Evolutionary conservation across 2,113 vertebrate species (phyloP).

Genomic region (Naja naja): DNA sequence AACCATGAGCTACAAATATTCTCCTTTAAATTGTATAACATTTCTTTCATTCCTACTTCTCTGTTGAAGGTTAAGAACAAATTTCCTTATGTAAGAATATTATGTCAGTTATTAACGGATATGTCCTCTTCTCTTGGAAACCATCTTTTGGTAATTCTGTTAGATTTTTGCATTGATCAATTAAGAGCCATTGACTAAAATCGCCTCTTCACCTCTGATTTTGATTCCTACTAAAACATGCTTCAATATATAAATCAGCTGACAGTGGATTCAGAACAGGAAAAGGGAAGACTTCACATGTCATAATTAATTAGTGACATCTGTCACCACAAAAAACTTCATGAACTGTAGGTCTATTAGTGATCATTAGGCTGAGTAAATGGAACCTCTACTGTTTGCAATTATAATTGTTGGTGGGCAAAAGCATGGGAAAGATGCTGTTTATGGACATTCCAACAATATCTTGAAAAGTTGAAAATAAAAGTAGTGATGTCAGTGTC

Average conservation of each 20-base stretch:
- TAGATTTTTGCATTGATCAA: too few species aligned
- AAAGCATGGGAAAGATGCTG: background rate
- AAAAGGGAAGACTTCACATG: background rate
- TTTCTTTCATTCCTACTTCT: too few species aligned
- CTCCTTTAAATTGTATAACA: too few species aligned
- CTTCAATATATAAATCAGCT: background rate
- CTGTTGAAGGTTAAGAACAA: too few species aligned
- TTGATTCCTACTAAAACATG: background rate
- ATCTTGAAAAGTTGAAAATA: background rate
- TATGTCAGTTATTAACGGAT: too few species aligned
- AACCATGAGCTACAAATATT: too few species aligned
- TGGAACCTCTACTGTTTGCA: background rate
- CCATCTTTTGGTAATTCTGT: too few species aligned
- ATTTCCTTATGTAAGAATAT: too few species aligned
- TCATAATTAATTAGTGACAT: conserved; percentile 2
- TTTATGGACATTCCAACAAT: background rate
- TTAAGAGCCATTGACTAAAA: too few species aligned
- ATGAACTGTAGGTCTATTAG: background rate
- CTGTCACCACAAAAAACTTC: background rate
- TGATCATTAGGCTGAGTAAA: background rate
- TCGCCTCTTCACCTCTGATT: background rate
- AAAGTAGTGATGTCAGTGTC: background rate
- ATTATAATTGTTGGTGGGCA: background rate
- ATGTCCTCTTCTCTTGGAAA: too few species aligned
- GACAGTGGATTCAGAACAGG: background rate